A percentile compares a stretch with the other conserved stretches of the same genome.
These are phyloP conservation scores for Epizoanthus rinbou DNA, from an alignment of 92 coral and sea anemone genomes.

Conservation along the genomic window DNA sequence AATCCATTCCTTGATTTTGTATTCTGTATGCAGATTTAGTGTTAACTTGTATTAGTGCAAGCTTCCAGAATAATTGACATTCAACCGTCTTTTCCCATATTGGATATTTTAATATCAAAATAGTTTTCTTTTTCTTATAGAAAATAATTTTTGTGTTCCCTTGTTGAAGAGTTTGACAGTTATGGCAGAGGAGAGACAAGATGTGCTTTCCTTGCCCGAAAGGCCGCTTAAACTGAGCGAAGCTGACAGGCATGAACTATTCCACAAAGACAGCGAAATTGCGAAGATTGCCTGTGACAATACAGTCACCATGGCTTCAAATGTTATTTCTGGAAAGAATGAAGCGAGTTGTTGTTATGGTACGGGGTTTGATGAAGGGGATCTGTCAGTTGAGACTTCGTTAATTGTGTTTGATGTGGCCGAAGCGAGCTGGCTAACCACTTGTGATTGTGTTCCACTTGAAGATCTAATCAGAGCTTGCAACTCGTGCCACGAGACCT, in stretches of 20 bases:
- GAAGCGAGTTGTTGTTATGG: neutral
- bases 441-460: conserved; percentile 19
- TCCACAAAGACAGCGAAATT: neutral
- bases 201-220: conserved; percentile 12
- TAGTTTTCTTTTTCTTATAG: neutral
- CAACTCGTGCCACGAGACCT: neutral
- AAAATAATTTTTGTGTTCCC: neutral
- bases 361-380: neutral
- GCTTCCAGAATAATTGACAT: neutral
- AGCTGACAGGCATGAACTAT: neutral
- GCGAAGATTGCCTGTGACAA: neutral
- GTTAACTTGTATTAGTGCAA: neutral
- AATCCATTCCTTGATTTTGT: neutral
- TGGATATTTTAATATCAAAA: neutral
- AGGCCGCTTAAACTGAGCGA: conserved; percentile 5
- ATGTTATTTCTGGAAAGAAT: conserved; percentile 10
- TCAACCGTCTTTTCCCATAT: neutral
- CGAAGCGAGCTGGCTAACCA: conserved; percentile 22
- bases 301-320: conserved; percentile 31
- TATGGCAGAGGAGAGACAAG: neutral
- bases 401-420: conserved; percentile 27
- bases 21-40: conserved; percentile 6
- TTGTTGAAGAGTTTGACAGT: neutral
- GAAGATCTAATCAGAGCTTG: conserved; percentile 24
- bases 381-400: neutral